Conservation (phyloP, 2,797 vertebrate species). For the Muscicapa comitata region DNA sequence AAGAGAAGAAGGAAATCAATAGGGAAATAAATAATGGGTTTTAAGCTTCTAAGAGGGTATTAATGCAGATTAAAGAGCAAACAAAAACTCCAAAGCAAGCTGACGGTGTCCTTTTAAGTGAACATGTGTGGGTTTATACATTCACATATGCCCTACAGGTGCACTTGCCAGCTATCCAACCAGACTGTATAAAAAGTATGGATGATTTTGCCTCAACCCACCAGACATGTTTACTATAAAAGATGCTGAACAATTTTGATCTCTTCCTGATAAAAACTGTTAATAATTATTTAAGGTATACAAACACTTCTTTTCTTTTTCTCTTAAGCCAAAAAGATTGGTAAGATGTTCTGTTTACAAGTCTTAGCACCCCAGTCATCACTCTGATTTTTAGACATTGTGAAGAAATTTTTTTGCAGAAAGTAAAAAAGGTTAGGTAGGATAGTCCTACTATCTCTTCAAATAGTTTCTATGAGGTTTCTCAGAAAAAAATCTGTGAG, state of each 20-base stretch:
- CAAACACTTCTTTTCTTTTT: constrained; percentile 55
- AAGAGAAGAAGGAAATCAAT: constrained; percentile 58
- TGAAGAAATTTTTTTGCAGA: background rate
- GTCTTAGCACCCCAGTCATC: background rate
- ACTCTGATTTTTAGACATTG: background rate
- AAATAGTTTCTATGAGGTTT: background rate
- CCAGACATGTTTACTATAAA: constrained; percentile 63
- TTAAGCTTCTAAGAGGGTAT: constrained; percentile 72
- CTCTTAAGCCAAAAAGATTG: constrained; percentile 19
- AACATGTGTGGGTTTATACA: constrained; percentile 66
- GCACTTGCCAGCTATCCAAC: constrained; percentile 59
- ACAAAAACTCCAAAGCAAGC: constrained; percentile 67
- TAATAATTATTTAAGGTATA: constrained; percentile 58
- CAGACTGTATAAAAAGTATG: constrained; percentile 11
- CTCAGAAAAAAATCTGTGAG: background rate
- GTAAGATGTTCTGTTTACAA: constrained; percentile 43
- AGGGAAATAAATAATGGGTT: constrained; percentile 67
- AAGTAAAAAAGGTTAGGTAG: background rate
- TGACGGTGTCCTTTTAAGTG: constrained; percentile 74
- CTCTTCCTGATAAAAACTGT: constrained; percentile 62
- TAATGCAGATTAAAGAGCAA: constrained; percentile 70
- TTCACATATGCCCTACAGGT: constrained; percentile 73
- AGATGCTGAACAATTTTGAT: constrained; percentile 54
- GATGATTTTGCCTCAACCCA: background rate
- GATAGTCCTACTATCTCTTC: background rate